Percentiles rank a stretch among this genome's conserved stretches.
Conservation (phyloP, 2,113 vertebrate species). For the Cettia cetti region DNA sequence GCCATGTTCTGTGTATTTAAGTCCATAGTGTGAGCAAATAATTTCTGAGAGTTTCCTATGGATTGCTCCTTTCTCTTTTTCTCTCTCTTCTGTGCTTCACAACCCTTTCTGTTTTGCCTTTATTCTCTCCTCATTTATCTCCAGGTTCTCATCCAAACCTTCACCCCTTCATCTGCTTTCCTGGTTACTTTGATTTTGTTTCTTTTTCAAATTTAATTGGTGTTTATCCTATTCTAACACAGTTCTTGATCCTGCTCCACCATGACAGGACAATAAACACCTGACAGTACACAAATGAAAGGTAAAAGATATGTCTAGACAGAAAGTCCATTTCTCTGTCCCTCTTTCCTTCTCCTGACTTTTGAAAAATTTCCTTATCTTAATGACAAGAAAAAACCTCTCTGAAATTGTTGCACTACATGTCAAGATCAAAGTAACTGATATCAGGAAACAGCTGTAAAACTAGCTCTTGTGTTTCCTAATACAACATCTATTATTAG, state of each 20-base stretch:
- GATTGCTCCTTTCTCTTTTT: neutral
- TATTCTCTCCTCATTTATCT: neutral
- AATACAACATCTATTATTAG: neutral
- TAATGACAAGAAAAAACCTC: neutral
- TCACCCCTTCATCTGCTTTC: neutral
- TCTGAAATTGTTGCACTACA: neutral
- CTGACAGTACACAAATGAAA: neutral
- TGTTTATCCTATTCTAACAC: neutral
- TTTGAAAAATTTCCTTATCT: neutral
- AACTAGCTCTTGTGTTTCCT: conserved; percentile 10
- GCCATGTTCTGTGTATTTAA: neutral
- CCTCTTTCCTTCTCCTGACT: neutral
- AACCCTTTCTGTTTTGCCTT: neutral
- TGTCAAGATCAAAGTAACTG: conserved; percentile 6
- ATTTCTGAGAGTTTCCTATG: neutral
- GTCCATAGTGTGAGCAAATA: neutral
- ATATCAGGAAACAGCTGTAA: neutral
- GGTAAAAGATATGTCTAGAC: neutral
- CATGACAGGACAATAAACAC: neutral
- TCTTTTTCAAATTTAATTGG: neutral
- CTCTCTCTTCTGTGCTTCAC: neutral
- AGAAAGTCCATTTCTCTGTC: neutral
- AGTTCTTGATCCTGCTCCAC: neutral
- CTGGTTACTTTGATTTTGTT: neutral
- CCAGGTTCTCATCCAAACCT: neutral